These are phyloP conservation scores for Pheosia tremula DNA, from an alignment of 2,888 invertebrate genomes.

Conservation along the genomic window DNA sequence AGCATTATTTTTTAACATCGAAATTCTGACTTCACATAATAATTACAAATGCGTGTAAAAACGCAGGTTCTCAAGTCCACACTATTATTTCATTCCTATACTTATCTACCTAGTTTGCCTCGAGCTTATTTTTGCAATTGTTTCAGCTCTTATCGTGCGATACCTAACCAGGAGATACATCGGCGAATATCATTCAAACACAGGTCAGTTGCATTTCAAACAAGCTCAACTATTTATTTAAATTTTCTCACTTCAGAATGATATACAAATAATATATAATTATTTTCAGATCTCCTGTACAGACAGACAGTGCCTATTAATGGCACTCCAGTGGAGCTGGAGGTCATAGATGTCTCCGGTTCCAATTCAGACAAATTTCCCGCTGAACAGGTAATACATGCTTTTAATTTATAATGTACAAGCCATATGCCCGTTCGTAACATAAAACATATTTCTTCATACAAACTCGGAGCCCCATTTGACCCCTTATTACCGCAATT, in stretches of 20 bases:
- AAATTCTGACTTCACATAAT: too few species aligned
- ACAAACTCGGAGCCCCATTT: too few species aligned
- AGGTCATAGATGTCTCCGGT: conserved; percentile 92
- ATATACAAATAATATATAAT: background rate
- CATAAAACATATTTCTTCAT: too few species aligned
- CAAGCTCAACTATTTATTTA: background rate
- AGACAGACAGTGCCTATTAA: conserved; percentile 90
- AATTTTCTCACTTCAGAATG: background rate
- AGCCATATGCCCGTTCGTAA: too few species aligned
- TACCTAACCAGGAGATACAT: conserved; percentile 91
- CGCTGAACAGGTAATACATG: conserved; percentile 81
- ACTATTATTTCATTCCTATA: too few species aligned
- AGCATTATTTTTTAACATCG: too few species aligned
- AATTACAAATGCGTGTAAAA: too few species aligned
- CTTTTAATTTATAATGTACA: background rate
- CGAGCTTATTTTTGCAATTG: conserved; percentile 39
- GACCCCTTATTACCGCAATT: too few species aligned
- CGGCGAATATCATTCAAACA: conserved; percentile 92
- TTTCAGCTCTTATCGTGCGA: conserved; percentile 90
- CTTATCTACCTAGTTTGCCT: background rate
- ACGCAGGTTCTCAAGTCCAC: too few species aligned
- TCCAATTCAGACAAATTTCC: conserved; percentile 87
- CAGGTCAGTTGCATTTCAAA: conserved; percentile 81
- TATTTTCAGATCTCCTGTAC: conserved; percentile 89
- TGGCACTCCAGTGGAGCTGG: conserved; percentile 89